Evolutionary conservation across 2,797 vertebrate genomes (phyloP), one percentile per base, ranked within the genome.

Genomic region (Esox masquinongy): DNA sequence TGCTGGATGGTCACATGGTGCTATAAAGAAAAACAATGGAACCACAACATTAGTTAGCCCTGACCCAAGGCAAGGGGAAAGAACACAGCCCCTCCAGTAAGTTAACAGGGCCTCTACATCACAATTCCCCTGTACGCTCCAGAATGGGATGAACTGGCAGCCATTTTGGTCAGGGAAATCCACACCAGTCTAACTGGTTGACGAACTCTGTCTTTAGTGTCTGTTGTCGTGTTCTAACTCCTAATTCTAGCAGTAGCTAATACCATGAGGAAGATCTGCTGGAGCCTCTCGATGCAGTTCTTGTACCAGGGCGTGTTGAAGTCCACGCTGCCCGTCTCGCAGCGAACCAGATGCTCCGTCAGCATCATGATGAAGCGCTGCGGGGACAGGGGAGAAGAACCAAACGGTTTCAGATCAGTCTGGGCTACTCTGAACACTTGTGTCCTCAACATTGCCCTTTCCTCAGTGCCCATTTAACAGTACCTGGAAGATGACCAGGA

Each of bases 361-460:
- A 99, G 75, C 89, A 99, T 87, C 98, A 99, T 99, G 92, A 99
- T 99, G 91, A 99, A 99, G 63, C 98, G 96, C 98, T 99, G 87
- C 24, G 74, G 78, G 31, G 22, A 43, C 56, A 24, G 22, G 24
- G 24, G 80, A 6, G n/a, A 7, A 70, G 31, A 12, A 31, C 43
- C 24, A 61, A 59, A 22, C 8, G 12, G 22, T 11, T 24, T 26
- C 2, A 61, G 12, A 61, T 61, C 56, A 26, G 56, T 22, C 22
- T 14, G 56, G 56, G 3, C 9, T 4, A 24, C 56, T 24, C 11
- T 24, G n/a, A 17, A 59, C 22, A 59, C 53, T 22, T 5, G n/a
- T n/a, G 11, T 1, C 22, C 22, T 9, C 2, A 12, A 2, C 24
- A 26, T 3, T 61, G 22, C n/a, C 24, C 56, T 22, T 56, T 59